A percentile compares a stretch with the other conserved stretches of the same genome.
These are phyloP conservation scores for Cricetomys ansorgei DNA, from an alignment of 2,113 vertebrate genomes.

Conservation along the genomic window DNA sequence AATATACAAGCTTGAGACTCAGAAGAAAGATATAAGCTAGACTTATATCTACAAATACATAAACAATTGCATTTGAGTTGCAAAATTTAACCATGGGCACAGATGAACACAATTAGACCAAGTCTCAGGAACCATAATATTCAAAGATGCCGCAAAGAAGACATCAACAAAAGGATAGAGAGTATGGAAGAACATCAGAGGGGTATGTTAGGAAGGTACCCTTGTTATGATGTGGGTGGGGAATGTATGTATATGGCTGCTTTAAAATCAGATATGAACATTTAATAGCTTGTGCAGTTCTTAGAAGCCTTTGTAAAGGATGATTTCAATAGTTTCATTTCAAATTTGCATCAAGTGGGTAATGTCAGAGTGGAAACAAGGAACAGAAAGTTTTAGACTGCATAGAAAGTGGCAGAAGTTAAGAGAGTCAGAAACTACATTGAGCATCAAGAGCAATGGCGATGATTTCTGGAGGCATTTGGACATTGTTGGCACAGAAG, in stretches of 20 bases:
- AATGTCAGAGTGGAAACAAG: not conserved
- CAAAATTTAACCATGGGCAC: not conserved
- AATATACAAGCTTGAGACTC: slow-evolving; percentile 19
- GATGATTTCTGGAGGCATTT: not conserved
- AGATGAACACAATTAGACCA: not conserved
- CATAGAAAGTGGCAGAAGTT: not conserved
- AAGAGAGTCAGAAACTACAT: not conserved
- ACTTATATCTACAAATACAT: slow-evolving; percentile 34
- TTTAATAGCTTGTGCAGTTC: not conserved
- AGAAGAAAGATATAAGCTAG: slow-evolving; percentile 3
- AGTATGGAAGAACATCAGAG: not conserved
- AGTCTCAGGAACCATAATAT: not conserved
- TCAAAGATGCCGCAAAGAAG: not conserved
- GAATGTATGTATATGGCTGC: not conserved
- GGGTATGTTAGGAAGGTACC: too few relatives aligned
- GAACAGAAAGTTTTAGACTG: not conserved
- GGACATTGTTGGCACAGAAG: not conserved
- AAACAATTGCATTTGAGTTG: slow-evolving; percentile 23
- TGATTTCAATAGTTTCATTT: not conserved
- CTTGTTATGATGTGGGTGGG: too few relatives aligned
- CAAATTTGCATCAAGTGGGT: not conserved
- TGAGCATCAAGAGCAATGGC: rapidly evolving
- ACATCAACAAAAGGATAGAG: too few relatives aligned
- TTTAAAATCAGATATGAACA: not conserved
- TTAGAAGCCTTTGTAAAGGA: not conserved